phyloP scores from a whole-genome alignment of 2,888 invertebrate genomes.

The Meteorus cinctellus region DNA sequence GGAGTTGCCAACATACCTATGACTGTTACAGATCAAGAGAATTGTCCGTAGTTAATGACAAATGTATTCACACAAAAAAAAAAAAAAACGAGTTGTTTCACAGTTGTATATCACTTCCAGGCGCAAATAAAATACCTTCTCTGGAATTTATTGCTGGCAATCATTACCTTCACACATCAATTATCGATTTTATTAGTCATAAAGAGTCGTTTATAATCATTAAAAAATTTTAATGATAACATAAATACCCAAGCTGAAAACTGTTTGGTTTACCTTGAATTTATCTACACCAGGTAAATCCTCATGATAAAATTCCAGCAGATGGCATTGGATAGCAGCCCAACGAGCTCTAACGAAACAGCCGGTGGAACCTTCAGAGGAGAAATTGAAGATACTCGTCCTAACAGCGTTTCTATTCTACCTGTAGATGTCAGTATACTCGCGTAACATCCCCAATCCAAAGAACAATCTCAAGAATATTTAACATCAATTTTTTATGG shows the following conservation, averaged over 20 bases:
- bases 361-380: too few species aligned
- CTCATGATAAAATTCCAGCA: not conserved
- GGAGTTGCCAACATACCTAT: slow-evolving; percentile 65
- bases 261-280: not conserved
- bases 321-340: not conserved
- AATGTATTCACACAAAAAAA: not conserved
- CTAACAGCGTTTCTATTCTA: too few species aligned
- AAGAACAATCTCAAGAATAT: too few species aligned
- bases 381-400: too few species aligned
- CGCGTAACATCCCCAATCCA: too few species aligned
- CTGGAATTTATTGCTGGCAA: too few species aligned
- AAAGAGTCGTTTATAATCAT: too few species aligned
- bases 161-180: not conserved
- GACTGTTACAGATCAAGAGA: slow-evolving; percentile 77
- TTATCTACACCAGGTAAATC: slow-evolving; percentile 7
- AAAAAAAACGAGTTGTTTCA: not conserved
- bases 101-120: too few species aligned
- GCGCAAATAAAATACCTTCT: too few species aligned
- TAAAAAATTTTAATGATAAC: not conserved
- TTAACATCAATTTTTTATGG: too few species aligned
- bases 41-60: slow-evolving; percentile 71
- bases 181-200: not conserved
- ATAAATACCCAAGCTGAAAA: not conserved
- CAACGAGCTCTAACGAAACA: not conserved
- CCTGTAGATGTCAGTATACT: too few species aligned